Evolutionary conservation across 2,797 vertebrate genomes (phyloP).

Genomic region (Arnoldichthys spilopterus): DNA sequence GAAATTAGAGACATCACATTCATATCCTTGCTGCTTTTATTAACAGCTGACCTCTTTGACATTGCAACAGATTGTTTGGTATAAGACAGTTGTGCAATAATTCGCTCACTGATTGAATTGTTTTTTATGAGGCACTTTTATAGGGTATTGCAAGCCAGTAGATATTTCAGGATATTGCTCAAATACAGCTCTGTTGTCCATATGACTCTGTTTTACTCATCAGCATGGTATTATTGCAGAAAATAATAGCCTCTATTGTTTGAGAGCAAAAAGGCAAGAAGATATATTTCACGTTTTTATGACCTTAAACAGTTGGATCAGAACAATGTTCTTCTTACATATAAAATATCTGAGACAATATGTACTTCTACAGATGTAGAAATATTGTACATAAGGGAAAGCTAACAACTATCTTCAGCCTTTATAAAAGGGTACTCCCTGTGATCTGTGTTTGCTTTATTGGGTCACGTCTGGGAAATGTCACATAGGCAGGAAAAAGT

Average conservation of each 20-base stretch:
- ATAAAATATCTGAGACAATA: constrained; percentile 46
- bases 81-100: constrained; percentile 13
- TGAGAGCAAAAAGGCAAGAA: neutral
- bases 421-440: constrained; percentile 42
- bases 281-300: constrained; percentile 23
- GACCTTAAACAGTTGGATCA: constrained; percentile 43
- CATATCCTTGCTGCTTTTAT: constrained; percentile 49
- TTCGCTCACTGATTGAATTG: constrained; percentile 10
- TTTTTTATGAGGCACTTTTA: constrained; percentile 20
- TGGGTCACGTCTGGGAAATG: constrained; percentile 52
- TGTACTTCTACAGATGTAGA: constrained; percentile 33
- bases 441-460: constrained; percentile 52
- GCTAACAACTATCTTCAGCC: constrained; percentile 27
- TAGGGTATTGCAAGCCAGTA: neutral
- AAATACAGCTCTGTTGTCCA: constrained; percentile 9
- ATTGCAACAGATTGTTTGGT: constrained; percentile 34
- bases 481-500: constrained; percentile 47
- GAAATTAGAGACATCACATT: constrained; percentile 41
- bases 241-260: constrained; percentile 44
- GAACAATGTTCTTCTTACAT: too few species aligned
- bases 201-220: constrained; percentile 34
- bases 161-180: constrained; percentile 15
- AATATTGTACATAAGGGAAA: constrained; percentile 17
- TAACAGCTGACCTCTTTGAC: constrained; percentile 26
- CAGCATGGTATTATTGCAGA: constrained; percentile 16